These are phyloP conservation scores for Eciton burchellii DNA, from an alignment of 1,140 invertebrate species.

Conservation along the genomic window DNA sequence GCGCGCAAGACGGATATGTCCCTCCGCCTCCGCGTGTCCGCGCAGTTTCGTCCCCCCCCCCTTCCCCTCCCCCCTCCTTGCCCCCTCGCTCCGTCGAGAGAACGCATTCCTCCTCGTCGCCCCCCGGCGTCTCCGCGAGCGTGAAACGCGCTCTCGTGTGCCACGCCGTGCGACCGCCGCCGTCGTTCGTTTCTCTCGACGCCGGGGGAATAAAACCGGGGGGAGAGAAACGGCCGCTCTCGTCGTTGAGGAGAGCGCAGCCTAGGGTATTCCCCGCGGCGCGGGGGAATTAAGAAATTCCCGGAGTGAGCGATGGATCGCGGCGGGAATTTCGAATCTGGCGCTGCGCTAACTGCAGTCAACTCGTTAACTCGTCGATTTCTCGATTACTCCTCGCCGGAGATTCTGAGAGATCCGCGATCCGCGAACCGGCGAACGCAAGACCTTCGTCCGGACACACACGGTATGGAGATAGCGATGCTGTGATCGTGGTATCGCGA, in stretches of 20 bases:
- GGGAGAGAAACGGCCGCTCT: not conserved
- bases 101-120: slow-evolving; percentile 23
- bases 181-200: not conserved
- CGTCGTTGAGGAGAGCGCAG: not conserved
- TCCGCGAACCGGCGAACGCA: too few relatives aligned
- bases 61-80: slow-evolving; percentile 18
- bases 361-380: too few relatives aligned
- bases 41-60: slow-evolving; percentile 20
- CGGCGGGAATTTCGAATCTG: too few relatives aligned
- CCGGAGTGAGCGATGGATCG: too few relatives aligned
- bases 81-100: slow-evolving; percentile 49
- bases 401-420: too few relatives aligned
- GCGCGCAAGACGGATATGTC: slow-evolving; percentile 36
- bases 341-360: too few relatives aligned
- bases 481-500: not conserved
- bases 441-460: too few relatives aligned
- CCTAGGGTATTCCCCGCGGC: not conserved
- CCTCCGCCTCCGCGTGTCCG: slow-evolving; percentile 13
- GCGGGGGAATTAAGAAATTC: slow-evolving; percentile 8
- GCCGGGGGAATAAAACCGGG: slow-evolving; percentile 8
- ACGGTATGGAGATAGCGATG: not conserved
- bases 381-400: too few relatives aligned
- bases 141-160: not conserved
- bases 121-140: not conserved
- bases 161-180: not conserved